These are phyloP conservation scores for Alviniconcha strummeri DNA, from an alignment of 2,888 invertebrate species.

Conservation along the genomic window DNA sequence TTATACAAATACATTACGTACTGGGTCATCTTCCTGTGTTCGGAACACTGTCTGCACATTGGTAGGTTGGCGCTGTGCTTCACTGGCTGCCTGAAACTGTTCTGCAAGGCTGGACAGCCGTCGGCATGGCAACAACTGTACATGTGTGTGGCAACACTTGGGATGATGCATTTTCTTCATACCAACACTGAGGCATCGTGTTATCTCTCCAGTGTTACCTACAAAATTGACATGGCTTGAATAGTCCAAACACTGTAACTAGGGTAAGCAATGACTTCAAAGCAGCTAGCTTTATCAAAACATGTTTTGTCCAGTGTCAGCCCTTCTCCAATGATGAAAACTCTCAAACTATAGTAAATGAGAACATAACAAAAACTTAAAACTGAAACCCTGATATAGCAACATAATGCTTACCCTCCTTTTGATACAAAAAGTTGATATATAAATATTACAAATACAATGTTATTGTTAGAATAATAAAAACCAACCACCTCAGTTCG, in stretches of 20 bases:
- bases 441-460: no score
- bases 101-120: slow-evolving; percentile 33
- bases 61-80: slow-evolving; percentile 9
- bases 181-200: background rate
- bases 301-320: no score
- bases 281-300: no score
- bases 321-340: no score
- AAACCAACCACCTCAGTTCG: no score
- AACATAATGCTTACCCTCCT: no score
- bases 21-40: slow-evolving; percentile 48
- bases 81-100: slow-evolving; percentile 34
- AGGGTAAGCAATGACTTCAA: background rate
- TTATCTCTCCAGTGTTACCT: background rate
- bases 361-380: no score
- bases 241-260: background rate
- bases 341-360: no score
- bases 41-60: slow-evolving; percentile 33
- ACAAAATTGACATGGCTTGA: background rate
- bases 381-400: no score
- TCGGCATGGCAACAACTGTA: background rate
- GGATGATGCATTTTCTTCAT: background rate
- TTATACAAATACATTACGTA: slow-evolving; percentile 26
- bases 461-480: no score
- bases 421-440: no score
- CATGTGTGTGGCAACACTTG: background rate